A percentile compares a stretch with the other conserved stretches of the same genome.
phyloP scores from a whole-genome alignment of 2,888 invertebrate genomes.

The Eubasilissa splendida region DNA sequence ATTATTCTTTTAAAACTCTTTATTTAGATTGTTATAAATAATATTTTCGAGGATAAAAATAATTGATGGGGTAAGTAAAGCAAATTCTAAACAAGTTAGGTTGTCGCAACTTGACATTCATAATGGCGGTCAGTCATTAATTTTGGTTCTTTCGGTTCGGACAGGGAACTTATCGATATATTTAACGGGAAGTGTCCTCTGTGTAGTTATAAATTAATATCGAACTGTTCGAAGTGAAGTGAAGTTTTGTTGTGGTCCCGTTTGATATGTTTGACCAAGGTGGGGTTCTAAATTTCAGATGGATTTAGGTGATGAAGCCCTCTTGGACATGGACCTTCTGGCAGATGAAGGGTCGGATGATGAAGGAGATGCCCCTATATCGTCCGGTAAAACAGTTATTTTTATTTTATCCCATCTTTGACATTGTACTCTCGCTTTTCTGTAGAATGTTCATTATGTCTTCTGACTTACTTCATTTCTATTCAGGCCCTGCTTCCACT shows the following conservation, averaged over 20 bases:
- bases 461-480: background rate
- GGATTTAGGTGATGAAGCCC: conserved; percentile 65
- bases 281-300: conserved; percentile 47
- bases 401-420: background rate
- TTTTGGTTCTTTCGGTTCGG: conserved; percentile 31
- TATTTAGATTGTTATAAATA: conserved; percentile 60
- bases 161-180: background rate
- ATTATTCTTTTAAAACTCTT: conserved; percentile 50
- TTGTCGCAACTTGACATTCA: conserved; percentile 70
- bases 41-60: conserved; percentile 65
- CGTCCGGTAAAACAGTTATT: conserved; percentile 64
- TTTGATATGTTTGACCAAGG: conserved; percentile 40
- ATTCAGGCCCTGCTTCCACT: conserved; percentile 77
- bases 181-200: conserved; percentile 5
- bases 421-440: background rate
- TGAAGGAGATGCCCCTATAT: conserved; percentile 78
- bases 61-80: conserved; percentile 67
- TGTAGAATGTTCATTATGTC: conserved; percentile 13
- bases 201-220: conserved; percentile 15
- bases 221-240: conserved; percentile 21
- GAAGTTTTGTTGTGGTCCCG: background rate
- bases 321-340: conserved; percentile 80
- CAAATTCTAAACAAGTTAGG: conserved; percentile 68
- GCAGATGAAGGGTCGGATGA: conserved; percentile 83
- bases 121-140: conserved; percentile 69